Conservation (phyloP, 2,888 invertebrate species). For the Globia sparganii region DNA sequence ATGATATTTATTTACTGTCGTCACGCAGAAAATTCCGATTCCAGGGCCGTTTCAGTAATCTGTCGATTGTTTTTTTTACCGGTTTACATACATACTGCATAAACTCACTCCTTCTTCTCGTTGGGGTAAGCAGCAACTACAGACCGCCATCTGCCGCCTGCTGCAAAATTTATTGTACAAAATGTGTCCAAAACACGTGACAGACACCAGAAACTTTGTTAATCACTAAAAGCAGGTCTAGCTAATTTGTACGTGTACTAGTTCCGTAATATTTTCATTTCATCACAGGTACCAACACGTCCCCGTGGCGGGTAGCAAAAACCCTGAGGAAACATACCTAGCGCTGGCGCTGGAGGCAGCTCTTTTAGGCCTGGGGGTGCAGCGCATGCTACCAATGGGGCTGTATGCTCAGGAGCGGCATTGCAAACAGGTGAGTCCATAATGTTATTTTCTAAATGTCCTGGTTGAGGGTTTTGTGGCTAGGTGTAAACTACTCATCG, state of each 20-base stretch:
- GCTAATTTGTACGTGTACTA: too few relatives aligned
- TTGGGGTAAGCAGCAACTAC: too few relatives aligned
- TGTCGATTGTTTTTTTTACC: too few relatives aligned
- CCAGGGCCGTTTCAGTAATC: too few relatives aligned
- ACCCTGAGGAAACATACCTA: constrained; percentile 93
- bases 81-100: too few relatives aligned
- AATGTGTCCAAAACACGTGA: neutral
- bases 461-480: neutral
- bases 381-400: constrained; percentile 94
- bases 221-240: neutral
- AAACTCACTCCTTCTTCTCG: too few relatives aligned
- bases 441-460: neutral
- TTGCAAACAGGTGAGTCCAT: constrained; percentile 85
- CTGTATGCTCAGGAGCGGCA: constrained; percentile 93
- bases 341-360: constrained; percentile 95
- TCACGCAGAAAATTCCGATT: too few relatives aligned
- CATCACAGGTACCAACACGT: constrained; percentile 93
- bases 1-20: too few relatives aligned
- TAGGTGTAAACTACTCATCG: neutral
- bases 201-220: neutral
- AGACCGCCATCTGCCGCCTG: too few relatives aligned
- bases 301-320: constrained; percentile 93
- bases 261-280: neutral
- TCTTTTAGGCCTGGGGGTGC: constrained; percentile 94
- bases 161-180: neutral